Evolutionary conservation across 2,113 vertebrate species (phyloP), one percentile per base, ranked within the genome.

Genomic region (Cebidichthys violaceus): DNA sequence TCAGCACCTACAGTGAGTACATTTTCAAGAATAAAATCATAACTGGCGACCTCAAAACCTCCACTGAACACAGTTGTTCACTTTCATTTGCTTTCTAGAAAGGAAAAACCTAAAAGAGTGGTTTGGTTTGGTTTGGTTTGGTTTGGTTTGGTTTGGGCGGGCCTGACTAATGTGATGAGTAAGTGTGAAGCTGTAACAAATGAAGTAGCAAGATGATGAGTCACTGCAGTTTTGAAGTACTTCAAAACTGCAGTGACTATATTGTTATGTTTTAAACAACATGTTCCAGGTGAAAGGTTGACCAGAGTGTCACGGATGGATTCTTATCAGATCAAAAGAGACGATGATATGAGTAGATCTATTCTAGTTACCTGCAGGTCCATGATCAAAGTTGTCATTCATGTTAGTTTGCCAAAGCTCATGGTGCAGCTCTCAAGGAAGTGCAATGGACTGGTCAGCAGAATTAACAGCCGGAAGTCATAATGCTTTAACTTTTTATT

Each of bases 1-100:
- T 99, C 45, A 99, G 98, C 82, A 99, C 97, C 0, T 98, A 99
- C 39, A 99, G 98, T 99, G 90, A 98, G 97, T 97, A 89, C 10
- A 31, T 18, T 8, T 59, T 43, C 29, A 54, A 55, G 27, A 41
- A 4, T 9, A 57, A 4, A 54, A 70, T 76, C 27, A 61, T 10
- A 45, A 11, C 0, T 15, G 37, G 14, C 45, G n/a, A 61, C 20
- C 24, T 50, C 59, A 64, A 33, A 43, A 64, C 47, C 22, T 66
- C 59, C 31, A 47, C 14, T 22, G 8, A 64, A 71, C 11, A 4
- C 54, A 73, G 64, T 29, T n/a, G 29, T 37, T 18, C 4, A 5
- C 61, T 59, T 69, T 22, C 2, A 18, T 79, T 68, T 45, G 3
- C 20, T 50, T 82, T 37, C 24, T 29, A 37, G 45, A 43, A 37